Conservation (phyloP, 2,113 vertebrate species). For the Nycticebus coucang region DNA sequence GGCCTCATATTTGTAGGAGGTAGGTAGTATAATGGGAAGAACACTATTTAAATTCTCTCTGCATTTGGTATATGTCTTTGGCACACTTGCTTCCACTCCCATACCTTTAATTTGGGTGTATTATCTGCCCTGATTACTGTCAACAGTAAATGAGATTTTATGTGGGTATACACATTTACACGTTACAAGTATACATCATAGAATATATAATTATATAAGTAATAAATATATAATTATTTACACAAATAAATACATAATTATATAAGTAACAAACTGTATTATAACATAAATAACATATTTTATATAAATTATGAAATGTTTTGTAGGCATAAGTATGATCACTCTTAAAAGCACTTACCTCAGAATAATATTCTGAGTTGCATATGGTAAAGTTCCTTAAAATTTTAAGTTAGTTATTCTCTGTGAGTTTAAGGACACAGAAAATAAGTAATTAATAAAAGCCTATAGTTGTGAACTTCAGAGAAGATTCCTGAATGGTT, state of each 20-base stretch:
- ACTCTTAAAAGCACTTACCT: not conserved
- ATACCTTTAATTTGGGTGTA: not conserved
- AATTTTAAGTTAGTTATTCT: not conserved
- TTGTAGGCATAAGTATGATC: constrained; percentile 2
- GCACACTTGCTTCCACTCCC: not conserved
- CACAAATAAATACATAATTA: too few species aligned
- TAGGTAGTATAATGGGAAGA: constrained; percentile 7
- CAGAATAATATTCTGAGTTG: constrained; percentile 24
- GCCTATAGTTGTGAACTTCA: not conserved
- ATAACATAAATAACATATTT: not conserved
- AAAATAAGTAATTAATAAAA: constrained; percentile 1
- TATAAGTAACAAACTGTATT: not conserved
- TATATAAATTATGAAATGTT: not conserved
- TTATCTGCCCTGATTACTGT: not conserved
- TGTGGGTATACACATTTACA: not conserved
- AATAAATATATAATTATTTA: not conserved
- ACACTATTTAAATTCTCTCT: not conserved
- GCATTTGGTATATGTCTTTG: constrained; percentile 13
- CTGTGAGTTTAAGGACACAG: not conserved
- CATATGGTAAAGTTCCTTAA: not conserved
- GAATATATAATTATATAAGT: not conserved
- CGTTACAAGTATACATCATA: not conserved
- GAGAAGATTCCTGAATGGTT: not conserved
- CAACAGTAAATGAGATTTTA: not conserved
- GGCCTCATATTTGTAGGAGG: not conserved